Base-by-base conservation (phyloP, 2,113 vertebrate genomes). In the Camarhynchus parvulus region DNA sequence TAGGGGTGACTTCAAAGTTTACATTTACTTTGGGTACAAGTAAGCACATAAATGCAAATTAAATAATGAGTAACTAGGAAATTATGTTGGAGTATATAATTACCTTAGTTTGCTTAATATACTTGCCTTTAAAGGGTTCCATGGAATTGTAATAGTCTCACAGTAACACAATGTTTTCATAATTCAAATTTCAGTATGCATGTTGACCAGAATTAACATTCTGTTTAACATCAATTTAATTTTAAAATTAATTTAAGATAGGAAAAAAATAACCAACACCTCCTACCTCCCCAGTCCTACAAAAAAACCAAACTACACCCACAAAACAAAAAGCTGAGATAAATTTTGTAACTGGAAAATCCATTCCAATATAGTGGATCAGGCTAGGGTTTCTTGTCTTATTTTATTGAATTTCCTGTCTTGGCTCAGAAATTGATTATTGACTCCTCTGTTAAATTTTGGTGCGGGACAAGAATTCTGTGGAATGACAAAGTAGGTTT, bases 231-330 rank as follows among this genome's bases (percentile, higher is more conserved):
- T 10, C 10, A 73, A 31, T n/a, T 69, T 16, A 30, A 23, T 72
- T 61, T 86, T 4, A 8, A 37, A 39, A 67, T 44, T 68, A 68
- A 67, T 59, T 31, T 35, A 67, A 59, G 25, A 49, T 21, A 25
- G 30, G 9, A 13, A 47, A 49, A 31, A 42, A 49, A 47, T 35
- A 39, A 9, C 2, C n/a, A 37, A 25, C 17, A 19, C 7, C 2
- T 7, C 17, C 9, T 3, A 11, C 12, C 13, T 2, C 30, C 6
- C 1, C 15, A 50, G 3, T 4, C 46, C 22, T 35, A 52, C 41
- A 42, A 42, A 42, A 52, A 72, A 72, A 70, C 47, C 49, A 27
- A 50, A 50, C 14, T 27, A 27, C 49, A 25, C 49, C 24, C 31
- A 33, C 24, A 56, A 63, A 75, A n/a, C 33, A 66, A n/a, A 18